Percentiles rank a stretch among this genome's conserved stretches.
Conservation (phyloP, 2,888 invertebrate species). For the Aleiodes testaceus region DNA sequence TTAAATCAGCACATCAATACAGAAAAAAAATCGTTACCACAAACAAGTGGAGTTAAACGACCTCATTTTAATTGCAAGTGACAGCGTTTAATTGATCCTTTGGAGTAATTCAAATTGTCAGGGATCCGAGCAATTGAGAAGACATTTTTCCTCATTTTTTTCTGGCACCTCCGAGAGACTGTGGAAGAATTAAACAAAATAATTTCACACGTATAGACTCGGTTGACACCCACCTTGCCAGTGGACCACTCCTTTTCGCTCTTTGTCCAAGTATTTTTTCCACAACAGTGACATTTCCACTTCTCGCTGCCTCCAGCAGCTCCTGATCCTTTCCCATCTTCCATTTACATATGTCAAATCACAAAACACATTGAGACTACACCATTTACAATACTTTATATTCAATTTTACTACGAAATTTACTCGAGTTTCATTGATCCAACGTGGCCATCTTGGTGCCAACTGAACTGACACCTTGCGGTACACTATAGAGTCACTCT, state of each 20-base stretch:
- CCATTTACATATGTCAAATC: constrained; percentile 69
- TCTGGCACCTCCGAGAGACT: not conserved
- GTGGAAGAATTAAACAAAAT: constrained; percentile 16
- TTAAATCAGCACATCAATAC: constrained; percentile 10
- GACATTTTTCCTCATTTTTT: not conserved
- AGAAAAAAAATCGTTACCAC: constrained; percentile 42
- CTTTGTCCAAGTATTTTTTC: constrained; percentile 93
- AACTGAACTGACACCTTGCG: constrained; percentile 76
- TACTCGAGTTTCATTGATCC: constrained; percentile 82
- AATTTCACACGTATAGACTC: constrained; percentile 18
- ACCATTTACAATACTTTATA: constrained; percentile 56
- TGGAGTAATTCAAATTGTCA: not conserved
- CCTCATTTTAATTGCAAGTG: not conserved
- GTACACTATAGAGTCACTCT: constrained; percentile 51
- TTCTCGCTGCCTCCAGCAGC: constrained; percentile 94
- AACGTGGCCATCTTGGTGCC: constrained; percentile 80
- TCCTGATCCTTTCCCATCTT: constrained; percentile 97
- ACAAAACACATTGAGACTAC: constrained; percentile 54
- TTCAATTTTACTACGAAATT: constrained; percentile 69
- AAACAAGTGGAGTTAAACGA: constrained; percentile 33
- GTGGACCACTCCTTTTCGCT: constrained; percentile 93
- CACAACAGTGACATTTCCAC: constrained; percentile 90
- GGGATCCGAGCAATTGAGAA: not conserved
- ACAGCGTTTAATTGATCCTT: not conserved
- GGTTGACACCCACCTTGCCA: constrained; percentile 85